A percentile compares a stretch with the other conserved stretches of the same genome.
phyloP scores from a whole-genome alignment of 1,140 invertebrate genomes.

The Megathymus violae region DNA sequence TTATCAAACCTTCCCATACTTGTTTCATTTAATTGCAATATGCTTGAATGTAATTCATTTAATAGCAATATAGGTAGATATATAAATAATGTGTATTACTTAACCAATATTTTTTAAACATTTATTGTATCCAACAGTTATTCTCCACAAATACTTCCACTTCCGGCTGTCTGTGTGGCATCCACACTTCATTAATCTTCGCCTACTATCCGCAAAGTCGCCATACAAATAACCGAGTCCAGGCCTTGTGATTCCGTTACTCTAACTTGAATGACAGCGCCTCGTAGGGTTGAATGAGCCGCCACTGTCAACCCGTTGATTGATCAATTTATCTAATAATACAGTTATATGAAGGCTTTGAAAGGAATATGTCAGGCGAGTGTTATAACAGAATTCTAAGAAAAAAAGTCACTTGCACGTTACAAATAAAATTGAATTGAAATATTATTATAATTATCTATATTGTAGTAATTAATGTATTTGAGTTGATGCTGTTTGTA shows the following conservation, averaged over 20 bases:
- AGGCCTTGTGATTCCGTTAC: constrained; percentile 26
- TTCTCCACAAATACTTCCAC: constrained; percentile 21
- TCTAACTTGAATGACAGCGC: background rate
- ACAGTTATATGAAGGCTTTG: constrained; percentile 1
- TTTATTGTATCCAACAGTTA: background rate
- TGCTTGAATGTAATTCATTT: too few relatives aligned
- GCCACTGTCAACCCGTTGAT: constrained; percentile 20
- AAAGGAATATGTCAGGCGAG: background rate
- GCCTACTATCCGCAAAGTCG: constrained; percentile 25
- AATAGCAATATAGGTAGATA: background rate
- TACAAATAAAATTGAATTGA: too few relatives aligned
- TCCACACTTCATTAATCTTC: constrained; percentile 35
- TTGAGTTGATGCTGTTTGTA: too few relatives aligned
- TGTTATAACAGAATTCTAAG: background rate
- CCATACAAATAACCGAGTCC: constrained; percentile 16
- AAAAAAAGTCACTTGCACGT: too few relatives aligned
- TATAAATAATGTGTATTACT: background rate
- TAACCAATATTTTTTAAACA: background rate
- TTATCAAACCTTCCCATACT: too few relatives aligned
- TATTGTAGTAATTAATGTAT: too few relatives aligned
- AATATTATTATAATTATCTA: too few relatives aligned
- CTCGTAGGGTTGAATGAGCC: constrained; percentile 14
- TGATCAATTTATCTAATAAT: constrained; percentile 22
- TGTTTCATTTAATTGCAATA: too few relatives aligned
- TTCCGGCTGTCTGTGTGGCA: constrained; percentile 33